Evolutionary conservation across 2,113 vertebrate species (phyloP).

Genomic region (Loxodonta africana): DNA sequence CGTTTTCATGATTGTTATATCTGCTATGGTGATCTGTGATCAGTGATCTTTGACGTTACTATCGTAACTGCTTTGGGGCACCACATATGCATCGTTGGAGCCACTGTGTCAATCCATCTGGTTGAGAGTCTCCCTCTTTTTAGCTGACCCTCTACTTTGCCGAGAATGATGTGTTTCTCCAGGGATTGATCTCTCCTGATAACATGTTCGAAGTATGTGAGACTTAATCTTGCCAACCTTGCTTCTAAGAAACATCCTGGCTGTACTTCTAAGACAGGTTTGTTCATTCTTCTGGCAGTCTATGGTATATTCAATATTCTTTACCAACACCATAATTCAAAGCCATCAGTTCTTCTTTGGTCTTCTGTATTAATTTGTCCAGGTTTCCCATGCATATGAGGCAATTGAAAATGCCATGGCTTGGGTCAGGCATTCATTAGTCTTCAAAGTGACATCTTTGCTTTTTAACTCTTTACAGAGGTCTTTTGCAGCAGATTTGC

Average conservation of each 20-base stretch:
- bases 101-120: neutral
- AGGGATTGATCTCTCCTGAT: neutral
- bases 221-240: neutral
- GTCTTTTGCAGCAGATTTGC: too few relatives aligned
- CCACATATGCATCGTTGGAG: neutral
- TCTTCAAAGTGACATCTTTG: too few relatives aligned
- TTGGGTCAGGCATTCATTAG: too few relatives aligned
- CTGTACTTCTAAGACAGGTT: neutral
- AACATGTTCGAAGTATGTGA: neutral
- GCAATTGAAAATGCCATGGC: too few relatives aligned
- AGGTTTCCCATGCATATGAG: too few relatives aligned
- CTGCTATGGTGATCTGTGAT: too few relatives aligned
- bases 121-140: neutral
- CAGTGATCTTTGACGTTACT: too few relatives aligned
- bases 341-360: neutral
- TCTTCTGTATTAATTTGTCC: too few relatives aligned
- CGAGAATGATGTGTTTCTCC: neutral
- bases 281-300: neutral
- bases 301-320: neutral
- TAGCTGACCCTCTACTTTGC: neutral
- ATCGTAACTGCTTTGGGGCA: too few relatives aligned
- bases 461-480: too few relatives aligned
- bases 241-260: neutral
- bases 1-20: too few relatives aligned
- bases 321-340: neutral